Conservation (phyloP, 2,797 vertebrate genomes). For the Otus scops region DNA sequence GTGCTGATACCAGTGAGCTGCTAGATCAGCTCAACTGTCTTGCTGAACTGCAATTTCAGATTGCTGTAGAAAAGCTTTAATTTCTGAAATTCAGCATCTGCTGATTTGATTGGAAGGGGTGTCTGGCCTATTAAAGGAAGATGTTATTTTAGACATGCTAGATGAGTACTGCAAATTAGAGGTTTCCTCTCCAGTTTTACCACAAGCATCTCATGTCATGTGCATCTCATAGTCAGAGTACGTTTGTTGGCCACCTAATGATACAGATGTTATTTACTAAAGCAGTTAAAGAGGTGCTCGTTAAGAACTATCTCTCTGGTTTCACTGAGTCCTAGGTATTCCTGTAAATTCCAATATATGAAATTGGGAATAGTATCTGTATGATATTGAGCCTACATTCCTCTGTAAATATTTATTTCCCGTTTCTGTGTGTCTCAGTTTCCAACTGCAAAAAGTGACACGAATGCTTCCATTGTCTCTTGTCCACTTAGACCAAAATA, state of each 20-base stretch:
- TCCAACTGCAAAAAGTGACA: background rate
- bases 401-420: background rate
- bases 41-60: background rate
- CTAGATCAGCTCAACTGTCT: background rate
- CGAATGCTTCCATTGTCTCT: background rate
- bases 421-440: background rate
- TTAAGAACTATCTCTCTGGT: background rate
- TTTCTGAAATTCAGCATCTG: background rate
- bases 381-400: background rate
- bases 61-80: background rate
- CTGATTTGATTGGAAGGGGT: background rate
- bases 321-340: background rate
- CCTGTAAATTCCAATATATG: background rate
- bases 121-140: background rate
- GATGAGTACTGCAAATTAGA: background rate
- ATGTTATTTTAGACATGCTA: background rate
- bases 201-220: rapidly evolving
- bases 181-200: background rate
- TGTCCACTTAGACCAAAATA: background rate
- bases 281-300: background rate
- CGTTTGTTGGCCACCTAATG: background rate
- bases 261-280: background rate
- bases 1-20: background rate
- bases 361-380: background rate
- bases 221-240: background rate